These are phyloP conservation scores for Stichopus chloronotus DNA, from an alignment of 35 echinoderm and acorn worm species.

Conservation along the genomic window DNA sequence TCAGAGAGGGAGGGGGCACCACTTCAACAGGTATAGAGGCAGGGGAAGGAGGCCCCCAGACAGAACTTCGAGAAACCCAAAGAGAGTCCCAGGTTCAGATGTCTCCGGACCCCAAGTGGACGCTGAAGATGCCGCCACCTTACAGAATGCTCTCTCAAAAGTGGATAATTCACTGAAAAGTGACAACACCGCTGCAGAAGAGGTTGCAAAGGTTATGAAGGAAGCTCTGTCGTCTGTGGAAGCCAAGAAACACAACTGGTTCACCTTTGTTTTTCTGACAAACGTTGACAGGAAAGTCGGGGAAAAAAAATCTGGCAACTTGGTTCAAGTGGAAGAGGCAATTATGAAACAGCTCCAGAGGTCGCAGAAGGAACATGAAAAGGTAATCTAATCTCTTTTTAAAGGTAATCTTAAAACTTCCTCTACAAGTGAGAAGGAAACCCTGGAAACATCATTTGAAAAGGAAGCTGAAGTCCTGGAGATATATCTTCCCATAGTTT, in stretches of 20 bases:
- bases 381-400: background rate
- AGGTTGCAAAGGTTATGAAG: background rate
- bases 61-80: background rate
- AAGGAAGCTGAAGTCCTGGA: too few relatives aligned
- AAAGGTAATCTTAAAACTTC: too few relatives aligned
- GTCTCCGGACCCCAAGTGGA: background rate
- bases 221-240: background rate
- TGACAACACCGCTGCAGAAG: background rate
- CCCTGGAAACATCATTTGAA: too few relatives aligned
- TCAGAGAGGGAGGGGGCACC: background rate
- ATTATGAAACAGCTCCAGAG: slow-evolving; percentile 28
- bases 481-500: too few relatives aligned
- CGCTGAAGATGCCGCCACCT: background rate
- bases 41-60: background rate
- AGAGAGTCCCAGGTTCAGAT: background rate
- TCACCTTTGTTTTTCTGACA: background rate
- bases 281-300: background rate
- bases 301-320: background rate
- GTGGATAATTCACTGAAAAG: background rate
- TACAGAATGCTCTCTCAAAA: slow-evolving; percentile 2
- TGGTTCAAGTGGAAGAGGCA: background rate
- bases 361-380: background rate
- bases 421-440: too few relatives aligned
- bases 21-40: background rate
- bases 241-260: background rate